Evolutionary conservation across 2,797 vertebrate species (phyloP), one percentile per base, ranked within the genome.

Genomic region (Coreius guichenoti): DNA sequence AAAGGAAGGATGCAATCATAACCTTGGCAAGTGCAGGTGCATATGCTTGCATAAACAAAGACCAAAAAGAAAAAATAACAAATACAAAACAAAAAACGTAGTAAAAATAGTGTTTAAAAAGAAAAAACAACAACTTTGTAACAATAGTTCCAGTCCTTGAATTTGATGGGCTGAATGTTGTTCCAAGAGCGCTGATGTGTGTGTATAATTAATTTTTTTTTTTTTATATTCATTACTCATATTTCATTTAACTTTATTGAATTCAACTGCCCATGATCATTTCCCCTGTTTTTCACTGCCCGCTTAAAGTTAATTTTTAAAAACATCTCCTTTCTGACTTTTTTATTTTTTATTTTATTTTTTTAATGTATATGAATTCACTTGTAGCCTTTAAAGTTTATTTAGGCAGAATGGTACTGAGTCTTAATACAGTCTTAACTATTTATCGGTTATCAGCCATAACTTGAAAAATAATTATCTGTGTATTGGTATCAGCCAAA

Each of bases 1-100:
- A 29, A 70, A 65, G 33, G 5, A 58, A 43, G 4, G 3, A 65
- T 23, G 43, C 43, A 63, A 43, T 73, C 70, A 63, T 72, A 14
- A 36, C 36, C 26, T 82, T 73, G 54, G 29, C 70, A 74, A 63
- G 21, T 23, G 29, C 56, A 83, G 61, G 29, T 51, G 56, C 43
- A 36, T 83, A 65, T 65, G 70, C 43, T 74, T 36, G 14, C 5
- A 19, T 26, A 83, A 63, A 68, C 63, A 67, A 54, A 69, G 47
- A 45, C 31, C n/a, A 47, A 33, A 21, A 26, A 39, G 9, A 39
- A 43, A 6, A 43, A 43, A 0, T 11, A 3, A 33, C n/a, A n/a
- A n/a, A n/a, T n/a, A n/a, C n/a, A 11, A 49, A 65, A 47, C 6
- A 21, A 14, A 51, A 6, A 49, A 1, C 9, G 8, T 43, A 8